A percentile compares a stretch with the other conserved stretches of the same genome.
Conservation (phyloP, 2,797 vertebrate genomes). For the Threskiornis aethiopicus region DNA sequence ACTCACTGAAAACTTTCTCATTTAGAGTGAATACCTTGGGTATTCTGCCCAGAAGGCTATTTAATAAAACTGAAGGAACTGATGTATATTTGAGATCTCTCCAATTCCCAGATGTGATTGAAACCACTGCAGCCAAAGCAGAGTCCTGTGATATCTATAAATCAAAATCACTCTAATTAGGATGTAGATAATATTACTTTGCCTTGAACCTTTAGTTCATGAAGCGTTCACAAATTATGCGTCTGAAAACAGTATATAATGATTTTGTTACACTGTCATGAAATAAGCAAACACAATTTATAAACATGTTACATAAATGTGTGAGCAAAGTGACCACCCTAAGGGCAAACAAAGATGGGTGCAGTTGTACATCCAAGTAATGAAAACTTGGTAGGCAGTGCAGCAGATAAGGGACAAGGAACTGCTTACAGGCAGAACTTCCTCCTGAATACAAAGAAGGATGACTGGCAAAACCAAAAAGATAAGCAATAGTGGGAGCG, state of each 20-base stretch:
- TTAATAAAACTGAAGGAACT: neutral
- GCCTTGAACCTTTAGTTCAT: neutral
- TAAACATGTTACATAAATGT: neutral
- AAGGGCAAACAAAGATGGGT: neutral
- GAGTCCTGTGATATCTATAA: neutral
- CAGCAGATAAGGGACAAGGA: neutral
- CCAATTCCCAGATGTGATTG: neutral
- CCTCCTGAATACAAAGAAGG: neutral
- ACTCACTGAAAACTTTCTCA: neutral
- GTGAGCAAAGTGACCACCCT: neutral
- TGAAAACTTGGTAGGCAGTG: neutral
- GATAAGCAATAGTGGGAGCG: neutral
- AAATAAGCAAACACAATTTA: neutral
- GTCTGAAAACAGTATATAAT: neutral
- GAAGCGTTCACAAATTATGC: neutral
- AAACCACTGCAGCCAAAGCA: neutral
- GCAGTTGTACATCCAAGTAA: neutral
- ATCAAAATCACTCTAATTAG: neutral
- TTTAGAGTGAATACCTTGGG: neutral
- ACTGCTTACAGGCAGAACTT: neutral
- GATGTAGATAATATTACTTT: neutral
- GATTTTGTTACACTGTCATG: neutral
- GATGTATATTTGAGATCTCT: neutral
- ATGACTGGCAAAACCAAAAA: neutral
- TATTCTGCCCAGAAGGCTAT: neutral